These are phyloP conservation scores for Eupithecia exiguata DNA, from an alignment of 2,888 invertebrate genomes.

Conservation along the genomic window DNA sequence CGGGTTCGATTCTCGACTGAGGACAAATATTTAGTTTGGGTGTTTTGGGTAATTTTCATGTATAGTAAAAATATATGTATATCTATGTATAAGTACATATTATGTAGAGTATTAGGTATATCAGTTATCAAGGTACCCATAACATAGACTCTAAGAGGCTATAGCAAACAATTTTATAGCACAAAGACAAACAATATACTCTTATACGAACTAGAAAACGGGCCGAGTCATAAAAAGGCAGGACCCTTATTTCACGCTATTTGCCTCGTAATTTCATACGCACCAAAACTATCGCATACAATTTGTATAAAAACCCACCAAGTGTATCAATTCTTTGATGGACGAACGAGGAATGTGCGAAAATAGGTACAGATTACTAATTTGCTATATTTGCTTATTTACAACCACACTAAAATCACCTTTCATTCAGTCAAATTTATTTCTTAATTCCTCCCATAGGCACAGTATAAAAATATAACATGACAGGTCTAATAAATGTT, in stretches of 20 bases:
- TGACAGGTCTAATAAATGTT: too few relatives aligned
- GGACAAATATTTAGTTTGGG: too few relatives aligned
- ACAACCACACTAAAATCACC: background rate
- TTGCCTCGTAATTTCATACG: slow-evolving; percentile 42
- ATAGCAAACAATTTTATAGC: background rate
- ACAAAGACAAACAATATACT: slow-evolving; percentile 10
- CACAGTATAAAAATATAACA: too few relatives aligned
- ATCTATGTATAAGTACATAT: too few relatives aligned
- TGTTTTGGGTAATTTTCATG: too few relatives aligned
- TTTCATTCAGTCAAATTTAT: too few relatives aligned
- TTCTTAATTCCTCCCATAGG: too few relatives aligned
- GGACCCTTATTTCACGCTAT: slow-evolving; percentile 64
- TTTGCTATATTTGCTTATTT: background rate
- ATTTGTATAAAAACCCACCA: slow-evolving; percentile 32
- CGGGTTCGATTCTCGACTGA: too few relatives aligned
- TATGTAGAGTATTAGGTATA: background rate
- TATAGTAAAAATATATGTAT: too few relatives aligned
- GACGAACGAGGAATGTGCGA: background rate
- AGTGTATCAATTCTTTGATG: slow-evolving; percentile 13
- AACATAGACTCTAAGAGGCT: background rate
- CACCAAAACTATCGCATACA: slow-evolving; percentile 43
- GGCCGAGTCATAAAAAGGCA: slow-evolving; percentile 54
- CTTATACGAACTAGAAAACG: slow-evolving; percentile 46
- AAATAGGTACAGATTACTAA: background rate
- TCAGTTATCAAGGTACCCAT: background rate